These are phyloP conservation scores for Parapsyche elsis DNA, from an alignment of 1,140 invertebrate genomes.

Conservation along the genomic window DNA sequence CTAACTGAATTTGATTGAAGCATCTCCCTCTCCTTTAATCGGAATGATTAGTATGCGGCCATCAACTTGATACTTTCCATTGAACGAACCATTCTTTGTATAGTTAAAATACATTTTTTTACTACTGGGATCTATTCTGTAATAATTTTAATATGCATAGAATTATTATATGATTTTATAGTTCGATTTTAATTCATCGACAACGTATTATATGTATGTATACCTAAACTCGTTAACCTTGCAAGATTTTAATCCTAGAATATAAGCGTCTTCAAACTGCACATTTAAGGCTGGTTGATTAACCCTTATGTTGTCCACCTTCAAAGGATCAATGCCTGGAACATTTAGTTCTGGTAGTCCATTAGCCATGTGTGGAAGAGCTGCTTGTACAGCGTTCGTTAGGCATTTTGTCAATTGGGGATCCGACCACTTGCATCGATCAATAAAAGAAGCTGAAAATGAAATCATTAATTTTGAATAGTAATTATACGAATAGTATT, in stretches of 20 bases:
- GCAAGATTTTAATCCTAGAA: constrained; percentile 42
- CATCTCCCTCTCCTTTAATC: constrained; percentile 61
- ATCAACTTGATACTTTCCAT: constrained; percentile 58
- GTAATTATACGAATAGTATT: neutral
- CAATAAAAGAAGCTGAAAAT: constrained; percentile 50
- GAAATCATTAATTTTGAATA: constrained; percentile 14
- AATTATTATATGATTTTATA: neutral
- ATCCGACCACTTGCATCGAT: constrained; percentile 45
- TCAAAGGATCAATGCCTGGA: constrained; percentile 45
- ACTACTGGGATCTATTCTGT: constrained; percentile 46
- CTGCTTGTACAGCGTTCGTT: constrained; percentile 31
- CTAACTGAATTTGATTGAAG: constrained; percentile 62
- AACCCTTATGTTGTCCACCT: constrained; percentile 34
- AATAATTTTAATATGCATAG: neutral
- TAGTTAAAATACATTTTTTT: constrained; percentile 50
- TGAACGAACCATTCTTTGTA: constrained; percentile 49
- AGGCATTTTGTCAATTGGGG: constrained; percentile 38
- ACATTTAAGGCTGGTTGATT: constrained; percentile 49
- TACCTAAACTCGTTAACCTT: constrained; percentile 51
- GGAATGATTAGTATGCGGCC: constrained; percentile 61
- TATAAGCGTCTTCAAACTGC: constrained; percentile 32
- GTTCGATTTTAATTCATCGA: constrained; percentile 20
- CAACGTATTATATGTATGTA: constrained; percentile 1
- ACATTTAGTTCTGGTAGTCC: constrained; percentile 45
- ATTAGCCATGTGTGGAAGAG: constrained; percentile 32